A percentile compares a stretch with the other conserved stretches of the same genome.
These are phyloP conservation scores for Euura lappo DNA, from an alignment of 1,140 invertebrate species.

Conservation along the genomic window DNA sequence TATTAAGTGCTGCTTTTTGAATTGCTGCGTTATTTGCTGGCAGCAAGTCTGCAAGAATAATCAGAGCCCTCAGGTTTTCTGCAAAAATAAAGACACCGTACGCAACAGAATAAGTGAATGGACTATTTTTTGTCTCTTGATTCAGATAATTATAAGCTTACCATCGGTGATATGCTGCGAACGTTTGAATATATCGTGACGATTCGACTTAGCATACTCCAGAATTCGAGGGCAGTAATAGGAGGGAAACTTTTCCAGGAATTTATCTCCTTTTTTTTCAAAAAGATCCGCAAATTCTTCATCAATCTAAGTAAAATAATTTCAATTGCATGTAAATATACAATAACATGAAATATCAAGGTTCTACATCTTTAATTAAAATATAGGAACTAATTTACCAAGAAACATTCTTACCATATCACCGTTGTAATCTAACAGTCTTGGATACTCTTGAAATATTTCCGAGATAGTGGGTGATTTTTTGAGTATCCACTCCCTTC, in stretches of 20 bases:
- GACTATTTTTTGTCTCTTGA: no score
- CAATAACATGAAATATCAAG: neutral
- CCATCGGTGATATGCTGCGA: neutral
- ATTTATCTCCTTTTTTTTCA: neutral
- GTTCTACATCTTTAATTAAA: neutral
- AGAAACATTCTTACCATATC: conserved; percentile 15
- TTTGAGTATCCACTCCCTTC: conserved; percentile 10
- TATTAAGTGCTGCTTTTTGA: no score
- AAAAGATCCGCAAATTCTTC: neutral
- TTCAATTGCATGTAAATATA: neutral
- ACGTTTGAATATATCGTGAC: neutral
- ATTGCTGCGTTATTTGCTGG: neutral
- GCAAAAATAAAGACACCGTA: neutral
- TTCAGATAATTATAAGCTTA: neutral
- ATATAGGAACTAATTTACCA: neutral
- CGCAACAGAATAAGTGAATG: no score
- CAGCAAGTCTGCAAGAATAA: neutral
- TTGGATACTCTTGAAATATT: conserved; percentile 7
- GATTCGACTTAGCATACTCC: neutral
- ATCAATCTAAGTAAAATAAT: neutral
- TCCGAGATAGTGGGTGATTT: conserved; percentile 7
- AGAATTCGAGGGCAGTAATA: neutral
- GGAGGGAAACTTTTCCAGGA: neutral
- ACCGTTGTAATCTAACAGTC: conserved; percentile 15
- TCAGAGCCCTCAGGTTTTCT: neutral